These are phyloP conservation scores for Eristalis pertinax DNA, from an alignment of 2,888 invertebrate species.

Conservation along the genomic window DNA sequence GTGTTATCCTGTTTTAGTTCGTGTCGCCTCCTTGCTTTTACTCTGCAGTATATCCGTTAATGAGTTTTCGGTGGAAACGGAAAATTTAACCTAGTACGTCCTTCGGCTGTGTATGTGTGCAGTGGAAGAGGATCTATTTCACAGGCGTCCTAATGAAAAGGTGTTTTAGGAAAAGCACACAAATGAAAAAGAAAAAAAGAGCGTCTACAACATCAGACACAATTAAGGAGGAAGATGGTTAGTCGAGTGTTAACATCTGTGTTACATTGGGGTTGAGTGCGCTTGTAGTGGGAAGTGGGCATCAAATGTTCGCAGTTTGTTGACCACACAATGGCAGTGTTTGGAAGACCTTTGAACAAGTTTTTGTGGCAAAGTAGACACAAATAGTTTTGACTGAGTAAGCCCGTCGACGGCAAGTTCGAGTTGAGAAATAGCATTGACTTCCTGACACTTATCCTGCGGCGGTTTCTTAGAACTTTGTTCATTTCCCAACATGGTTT, in stretches of 20 bases:
- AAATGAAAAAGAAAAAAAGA: not conserved
- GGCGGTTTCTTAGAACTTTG: not conserved
- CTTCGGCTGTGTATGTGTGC: conserved; percentile 30
- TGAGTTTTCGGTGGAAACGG: conserved; percentile 66
- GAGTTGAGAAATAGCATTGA: not conserved
- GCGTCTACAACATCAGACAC: conserved; percentile 24
- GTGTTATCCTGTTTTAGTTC: conserved; percentile 51
- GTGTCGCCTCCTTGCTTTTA: conserved; percentile 5
- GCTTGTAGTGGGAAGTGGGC: not conserved
- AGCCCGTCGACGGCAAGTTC: not conserved
- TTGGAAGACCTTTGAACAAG: not conserved
- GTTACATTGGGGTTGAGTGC: not conserved
- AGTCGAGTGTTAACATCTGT: conserved; percentile 12
- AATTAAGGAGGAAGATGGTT: conserved; percentile 34
- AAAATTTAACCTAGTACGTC: conserved; percentile 46
- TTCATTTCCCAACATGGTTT: too few relatives aligned
- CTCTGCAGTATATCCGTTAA: conserved; percentile 50
- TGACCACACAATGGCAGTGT: not conserved
- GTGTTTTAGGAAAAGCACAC: conserved; percentile 40
- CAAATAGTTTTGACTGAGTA: not conserved
- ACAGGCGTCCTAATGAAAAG: conserved; percentile 43
- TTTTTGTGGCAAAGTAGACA: not conserved
- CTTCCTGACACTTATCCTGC: not conserved
- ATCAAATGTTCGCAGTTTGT: not conserved
- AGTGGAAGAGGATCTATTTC: conserved; percentile 26